A percentile compares a stretch with the other conserved stretches of the same genome.
Conservation (phyloP, 2,797 vertebrate genomes). For the Chaetodon trifasciatus region DNA sequence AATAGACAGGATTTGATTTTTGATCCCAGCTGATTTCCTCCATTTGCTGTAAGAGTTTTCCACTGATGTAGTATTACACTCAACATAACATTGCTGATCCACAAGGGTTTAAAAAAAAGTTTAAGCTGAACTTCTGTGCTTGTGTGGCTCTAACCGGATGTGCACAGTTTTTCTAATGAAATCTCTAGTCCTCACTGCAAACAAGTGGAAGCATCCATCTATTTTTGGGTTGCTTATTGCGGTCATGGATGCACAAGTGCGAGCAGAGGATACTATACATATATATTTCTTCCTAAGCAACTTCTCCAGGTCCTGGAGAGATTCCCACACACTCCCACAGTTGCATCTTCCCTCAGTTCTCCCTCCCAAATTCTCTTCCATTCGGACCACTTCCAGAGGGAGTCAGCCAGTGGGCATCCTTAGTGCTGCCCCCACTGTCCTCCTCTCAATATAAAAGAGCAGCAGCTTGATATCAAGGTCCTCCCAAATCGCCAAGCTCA, state of each 20-base stretch:
- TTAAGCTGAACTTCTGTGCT: background rate
- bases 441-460: constrained; percentile 24
- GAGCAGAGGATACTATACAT: background rate
- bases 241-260: background rate
- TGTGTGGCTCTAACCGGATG: background rate
- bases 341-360: background rate
- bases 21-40: background rate
- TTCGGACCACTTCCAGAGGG: constrained; percentile 5
- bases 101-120: too few relatives aligned
- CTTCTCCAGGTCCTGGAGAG: background rate
- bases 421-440: constrained; percentile 9
- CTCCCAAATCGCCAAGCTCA: constrained; percentile 22
- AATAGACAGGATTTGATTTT: background rate
- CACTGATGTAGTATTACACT: too few relatives aligned
- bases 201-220: background rate
- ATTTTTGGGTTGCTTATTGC: background rate
- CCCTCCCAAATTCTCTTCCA: background rate
- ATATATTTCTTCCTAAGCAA: background rate
- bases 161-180: background rate
- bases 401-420: constrained; percentile 3
- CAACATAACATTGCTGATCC: too few relatives aligned
- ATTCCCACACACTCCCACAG: constrained; percentile 13
- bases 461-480: constrained; percentile 33
- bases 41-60: too few relatives aligned
- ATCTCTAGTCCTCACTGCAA: background rate